Base-by-base conservation (phyloP, 2,888 invertebrate genomes). In the Eupithecia inturbata region DNA sequence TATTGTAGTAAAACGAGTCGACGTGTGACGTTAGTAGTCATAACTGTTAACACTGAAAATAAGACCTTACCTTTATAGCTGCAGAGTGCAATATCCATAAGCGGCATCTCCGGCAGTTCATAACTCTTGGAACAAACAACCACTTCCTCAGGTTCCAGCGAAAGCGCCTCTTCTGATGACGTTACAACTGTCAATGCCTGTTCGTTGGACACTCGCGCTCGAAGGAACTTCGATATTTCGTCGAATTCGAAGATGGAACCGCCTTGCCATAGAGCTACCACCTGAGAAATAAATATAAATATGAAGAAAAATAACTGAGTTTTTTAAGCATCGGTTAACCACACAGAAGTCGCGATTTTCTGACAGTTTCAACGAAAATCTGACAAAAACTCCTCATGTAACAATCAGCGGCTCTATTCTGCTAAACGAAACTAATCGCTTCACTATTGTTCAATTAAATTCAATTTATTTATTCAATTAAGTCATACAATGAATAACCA, bases 251-350 rank as follows among this genome's bases (percentile, higher is more conserved):
- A 83, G n/a, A 90, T 76, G 26, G 89, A 85, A 3, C 94, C 94
- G 2, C 94, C 94, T 79, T 89, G 87, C 94, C 94, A 94, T 0
- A 94, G 85, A 0, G 92, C 94, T 68, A 92, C 88, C 22, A 93
- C 92, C 94, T 94, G 2, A 26, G 22, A 57, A 26, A 49, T 49
- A 41, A 41, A n/a, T n/a, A n/a, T n/a, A n/a, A n/a, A 45, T 39
- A 41, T 41, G 41, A 16, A 3, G 7, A 41, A 41, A 39, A 39
- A 12, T 12, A 39, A n/a, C n/a, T n/a, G n/a, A n/a, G n/a, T n/a
- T n/a, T n/a, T 14, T 36, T 10, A 36, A 2, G 36, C 12, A 10
- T 1, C 2, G 36, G 36, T 31, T 31, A 4, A 31, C 4, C 31
- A 31, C 31, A 31, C 31, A 31, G 5, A 31, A 31, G n/a, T 3